These are phyloP conservation scores for Drosophila malerkotliana DNA, from an alignment of 1,140 invertebrate genomes.

Conservation along the genomic window DNA sequence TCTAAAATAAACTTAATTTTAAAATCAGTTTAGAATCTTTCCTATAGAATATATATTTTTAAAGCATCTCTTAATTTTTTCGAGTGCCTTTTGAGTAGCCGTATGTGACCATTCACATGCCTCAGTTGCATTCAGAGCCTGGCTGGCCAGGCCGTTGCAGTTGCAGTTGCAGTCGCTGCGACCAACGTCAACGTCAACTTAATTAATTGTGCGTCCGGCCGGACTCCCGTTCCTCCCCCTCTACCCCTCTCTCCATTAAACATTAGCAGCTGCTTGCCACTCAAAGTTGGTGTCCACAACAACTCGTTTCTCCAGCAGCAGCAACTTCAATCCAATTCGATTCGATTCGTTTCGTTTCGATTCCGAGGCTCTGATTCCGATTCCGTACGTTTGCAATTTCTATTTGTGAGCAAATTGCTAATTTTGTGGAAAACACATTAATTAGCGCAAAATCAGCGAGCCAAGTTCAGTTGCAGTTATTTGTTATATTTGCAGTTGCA, in stretches of 20 bases:
- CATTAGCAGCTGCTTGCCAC: constrained; percentile 28
- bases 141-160: constrained; percentile 4
- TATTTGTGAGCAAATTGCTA: constrained; percentile 79
- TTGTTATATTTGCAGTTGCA: constrained; percentile 33
- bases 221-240: constrained; percentile 44
- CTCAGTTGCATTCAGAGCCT: constrained; percentile 41
- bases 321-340: constrained; percentile 4
- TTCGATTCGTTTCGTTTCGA: constrained; percentile 22
- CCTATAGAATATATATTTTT: neutral
- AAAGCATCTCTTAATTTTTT: neutral
- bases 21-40: neutral
- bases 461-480: constrained; percentile 51
- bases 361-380: constrained; percentile 36
- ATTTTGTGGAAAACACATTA: constrained; percentile 82
- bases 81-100: constrained; percentile 2
- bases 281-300: constrained; percentile 34
- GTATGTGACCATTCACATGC: constrained; percentile 36
- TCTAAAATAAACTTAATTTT: no score
- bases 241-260: neutral
- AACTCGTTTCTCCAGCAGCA: constrained; percentile 37
- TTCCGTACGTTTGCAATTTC: constrained; percentile 62
- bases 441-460: constrained; percentile 76
- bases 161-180: constrained; percentile 14
- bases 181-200: constrained; percentile 72
- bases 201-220: constrained; percentile 81